Base-by-base conservation (phyloP, 2,113 vertebrate genomes). In the Ranitomeya imitator region DNA sequence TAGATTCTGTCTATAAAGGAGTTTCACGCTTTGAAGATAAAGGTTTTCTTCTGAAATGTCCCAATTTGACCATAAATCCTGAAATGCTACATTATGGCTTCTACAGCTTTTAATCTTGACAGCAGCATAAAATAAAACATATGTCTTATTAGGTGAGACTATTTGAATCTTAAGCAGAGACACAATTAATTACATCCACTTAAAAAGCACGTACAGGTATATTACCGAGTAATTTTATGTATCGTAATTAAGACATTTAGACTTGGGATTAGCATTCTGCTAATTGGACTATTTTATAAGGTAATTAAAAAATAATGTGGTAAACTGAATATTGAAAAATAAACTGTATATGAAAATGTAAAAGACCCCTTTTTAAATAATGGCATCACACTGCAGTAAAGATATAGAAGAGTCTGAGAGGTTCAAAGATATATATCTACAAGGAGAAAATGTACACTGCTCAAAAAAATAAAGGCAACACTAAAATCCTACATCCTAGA, bases 31-130 rank as follows among this genome's bases (percentile, higher is more conserved):
- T 85, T 85, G 83, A 73, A 85, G 83, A 85, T 73, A 18, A 74
- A 85, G 83, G 67, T 85, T 85, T 85, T 74, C 15, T 60, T 57
- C 83, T 14, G 52, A 85, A 76, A 85, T 74, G 83, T 76, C 83
- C 54, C 83, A 74, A 85, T 85, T 85, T 85, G 67, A 55, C 69
- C 65, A 57, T 71, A 73, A 57, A 71, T 85, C 83, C 52, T 23
- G 21, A 31, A 85, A 85, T 37, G 69, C 3, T 76, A 60, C 23
- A 74, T 71, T 83, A 84, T 10, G 51, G 63, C 74, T 59, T 85
- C 51, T 45, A 37, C 11, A 13, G 67, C 10, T 85, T 85, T 57
- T 85, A 37, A 85, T 74, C 83, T 85, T 37, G 55, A 57, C 69
- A 54, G 69, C 69, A 18, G 26, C 12, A 23, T 18, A n/a, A 71